Conservation (phyloP, 2,113 vertebrate species). For the Paraplagusia blochii region DNA sequence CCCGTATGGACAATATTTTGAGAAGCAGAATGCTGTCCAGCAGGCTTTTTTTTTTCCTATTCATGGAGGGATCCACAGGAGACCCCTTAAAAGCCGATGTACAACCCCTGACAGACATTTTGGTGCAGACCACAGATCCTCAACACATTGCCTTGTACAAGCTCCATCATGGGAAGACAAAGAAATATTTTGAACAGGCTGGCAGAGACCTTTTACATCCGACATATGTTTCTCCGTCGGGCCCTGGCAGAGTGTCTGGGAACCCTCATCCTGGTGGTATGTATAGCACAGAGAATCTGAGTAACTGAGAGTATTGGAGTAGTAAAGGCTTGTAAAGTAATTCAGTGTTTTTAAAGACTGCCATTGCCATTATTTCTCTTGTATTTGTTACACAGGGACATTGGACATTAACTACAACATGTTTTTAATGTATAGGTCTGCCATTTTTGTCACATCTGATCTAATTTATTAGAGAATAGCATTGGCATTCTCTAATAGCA, state of each 20-base stretch:
- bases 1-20: no score
- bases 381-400: no score
- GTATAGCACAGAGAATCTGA: constrained; percentile 20
- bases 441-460: no score
- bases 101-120: constrained; percentile 2
- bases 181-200: constrained; percentile 76
- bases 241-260: constrained; percentile 84
- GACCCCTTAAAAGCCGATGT: constrained; percentile 30
- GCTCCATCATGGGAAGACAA: constrained; percentile 76
- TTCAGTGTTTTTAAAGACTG: no score
- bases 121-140: constrained; percentile 1
- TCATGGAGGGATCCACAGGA: constrained; percentile 9
- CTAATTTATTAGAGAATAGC: no score
- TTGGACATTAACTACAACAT: no score
- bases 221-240: constrained; percentile 78
- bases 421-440: no score
- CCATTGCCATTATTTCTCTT: no score
- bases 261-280: constrained; percentile 85
- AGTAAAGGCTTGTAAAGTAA: no score
- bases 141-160: constrained; percentile 7
- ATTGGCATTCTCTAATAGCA: no score
- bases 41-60: background rate
- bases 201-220: constrained; percentile 74
- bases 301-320: no score
- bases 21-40: background rate